A percentile compares a stretch with the other conserved stretches of the same genome.
phyloP scores from a whole-genome alignment of 53 echinoderm and acorn worm species.

The Hippasteria phrygiana region DNA sequence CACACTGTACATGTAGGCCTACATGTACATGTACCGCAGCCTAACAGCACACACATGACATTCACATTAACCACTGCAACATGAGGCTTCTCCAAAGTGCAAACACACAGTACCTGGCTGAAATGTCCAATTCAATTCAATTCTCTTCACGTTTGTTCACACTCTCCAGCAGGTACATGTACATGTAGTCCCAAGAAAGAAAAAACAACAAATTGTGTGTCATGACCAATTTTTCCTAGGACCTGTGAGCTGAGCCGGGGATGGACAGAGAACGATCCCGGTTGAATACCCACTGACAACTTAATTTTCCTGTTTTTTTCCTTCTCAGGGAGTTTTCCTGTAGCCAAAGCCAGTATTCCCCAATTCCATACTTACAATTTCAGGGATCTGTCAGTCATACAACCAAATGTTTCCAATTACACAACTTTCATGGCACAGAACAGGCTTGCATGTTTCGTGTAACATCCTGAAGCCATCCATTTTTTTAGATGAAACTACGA shows the following conservation, averaged over 20 bases:
- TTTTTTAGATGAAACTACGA: neutral
- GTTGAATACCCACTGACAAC: constrained; percentile 22
- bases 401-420: neutral
- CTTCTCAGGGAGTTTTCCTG: neutral
- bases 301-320: constrained; percentile 7
- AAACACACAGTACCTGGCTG: neutral
- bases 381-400: neutral
- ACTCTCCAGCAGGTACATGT: constrained; percentile 31
- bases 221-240: constrained; percentile 20
- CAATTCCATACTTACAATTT: neutral
- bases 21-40: too few species aligned
- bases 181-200: constrained; percentile 14
- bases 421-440: neutral
- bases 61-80: neutral
- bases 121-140: constrained; percentile 16
- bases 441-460: neutral
- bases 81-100: neutral
- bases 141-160: constrained; percentile 6
- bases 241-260: neutral
- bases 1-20: too few species aligned
- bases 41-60: too few species aligned
- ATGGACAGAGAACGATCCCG: neutral
- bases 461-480: neutral
- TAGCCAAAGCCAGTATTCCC: neutral
- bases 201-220: constrained; percentile 20